Evolutionary conservation across 2,113 vertebrate genomes (phyloP), one percentile per base, ranked within the genome.

Genomic region (Balaeniceps rex): DNA sequence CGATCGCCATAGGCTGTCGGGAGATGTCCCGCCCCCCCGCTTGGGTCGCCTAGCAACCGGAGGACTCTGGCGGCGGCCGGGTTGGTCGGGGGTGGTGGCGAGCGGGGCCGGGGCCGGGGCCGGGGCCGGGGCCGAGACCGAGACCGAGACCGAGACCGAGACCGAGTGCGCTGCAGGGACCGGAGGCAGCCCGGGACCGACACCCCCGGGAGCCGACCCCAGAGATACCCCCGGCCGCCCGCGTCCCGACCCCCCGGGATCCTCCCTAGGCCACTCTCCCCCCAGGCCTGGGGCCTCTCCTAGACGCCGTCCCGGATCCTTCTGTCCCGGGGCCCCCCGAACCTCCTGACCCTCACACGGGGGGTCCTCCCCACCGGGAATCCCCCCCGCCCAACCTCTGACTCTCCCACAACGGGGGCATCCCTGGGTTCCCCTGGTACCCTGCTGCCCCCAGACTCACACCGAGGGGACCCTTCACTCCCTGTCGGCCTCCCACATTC

Each of bases 1-100:
- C 0, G 0, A 4, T 3, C 4, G 3, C 51, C 3, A 16, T 36
- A 7, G 51, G 26, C 16, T 1, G 57, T 12, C 0, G 31, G 36
- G 6, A 9, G 23, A 63, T 29, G 52, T n/a, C 54, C 51, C 71
- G 44, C 86, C 79, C 55, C n/a, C 5, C 16, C 9, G 23, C 5
- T 0, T 9, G 6, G 11, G 76, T 94, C 5, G 68, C 89, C 51
- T 19, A 66, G 95, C 89, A 72, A 91, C 89, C 26, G 9, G 5
- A 15, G 51, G 46, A 25, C 55, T 26, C 87, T 6, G 58, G 18
- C 24, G 24, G 58, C 19, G 25, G 49, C 3, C 14, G 22, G 52
- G 19, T 15, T 31, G 36, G 26, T 36, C 7, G 19, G 16, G 40
- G 4, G 8, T 19, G 6, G 19, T 3, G 31, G 8, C 5, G 9